phyloP scores from a whole-genome alignment of 2,888 invertebrate genomes.

The Ochlodes sylvanus region DNA sequence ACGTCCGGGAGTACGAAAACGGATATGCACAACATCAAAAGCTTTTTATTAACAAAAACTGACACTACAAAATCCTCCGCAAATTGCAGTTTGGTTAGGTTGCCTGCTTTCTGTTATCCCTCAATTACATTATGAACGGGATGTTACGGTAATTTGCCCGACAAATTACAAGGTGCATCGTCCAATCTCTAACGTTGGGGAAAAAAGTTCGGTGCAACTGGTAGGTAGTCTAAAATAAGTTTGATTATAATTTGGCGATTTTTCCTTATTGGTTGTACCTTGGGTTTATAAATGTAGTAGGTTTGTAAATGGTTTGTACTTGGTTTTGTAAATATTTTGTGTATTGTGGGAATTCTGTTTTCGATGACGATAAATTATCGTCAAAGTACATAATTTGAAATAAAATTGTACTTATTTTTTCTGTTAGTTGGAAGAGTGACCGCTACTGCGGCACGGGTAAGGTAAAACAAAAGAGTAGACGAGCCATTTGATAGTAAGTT shows the following conservation, averaged over 20 bases:
- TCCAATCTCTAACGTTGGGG: slow-evolving; percentile 8
- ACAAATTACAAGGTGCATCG: slow-evolving; percentile 28
- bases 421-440: too few species aligned
- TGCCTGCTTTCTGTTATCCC: slow-evolving; percentile 12
- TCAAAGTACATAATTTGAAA: too few species aligned
- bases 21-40: neutral
- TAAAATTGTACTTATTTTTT: too few species aligned
- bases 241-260: neutral
- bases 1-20: too few species aligned
- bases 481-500: too few species aligned
- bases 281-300: too few species aligned
- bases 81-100: slow-evolving; percentile 23
- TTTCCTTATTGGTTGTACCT: neutral
- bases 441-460: too few species aligned
- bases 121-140: slow-evolving; percentile 27
- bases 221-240: neutral
- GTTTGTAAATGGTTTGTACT: too few species aligned
- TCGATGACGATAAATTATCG: too few species aligned
- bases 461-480: too few species aligned
- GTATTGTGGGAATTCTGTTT: too few species aligned
- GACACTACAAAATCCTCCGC: slow-evolving; percentile 7
- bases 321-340: too few species aligned
- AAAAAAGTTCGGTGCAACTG: slow-evolving; percentile 12
- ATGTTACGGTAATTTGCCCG: slow-evolving; percentile 21
- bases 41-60: slow-evolving; percentile 8